Conservation (phyloP, 2,888 invertebrate genomes). For the Poecilus cupreus region DNA sequence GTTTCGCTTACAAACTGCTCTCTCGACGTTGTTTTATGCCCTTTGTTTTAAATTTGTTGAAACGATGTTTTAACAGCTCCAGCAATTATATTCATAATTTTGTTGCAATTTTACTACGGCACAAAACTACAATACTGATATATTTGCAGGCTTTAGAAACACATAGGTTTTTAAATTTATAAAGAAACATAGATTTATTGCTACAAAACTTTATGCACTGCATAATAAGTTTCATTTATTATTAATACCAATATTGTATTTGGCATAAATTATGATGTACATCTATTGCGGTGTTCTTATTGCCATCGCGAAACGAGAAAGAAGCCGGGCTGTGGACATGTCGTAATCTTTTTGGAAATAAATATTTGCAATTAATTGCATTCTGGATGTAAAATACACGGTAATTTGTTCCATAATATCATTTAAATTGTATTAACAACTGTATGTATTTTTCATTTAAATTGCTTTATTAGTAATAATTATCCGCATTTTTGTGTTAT, state of each 20-base stretch:
- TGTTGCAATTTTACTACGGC: too few relatives aligned
- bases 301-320: neutral
- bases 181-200: too few relatives aligned
- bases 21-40: conserved; percentile 30
- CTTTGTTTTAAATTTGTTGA: conserved; percentile 39
- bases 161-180: too few relatives aligned
- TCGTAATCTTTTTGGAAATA: conserved; percentile 36
- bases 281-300: too few relatives aligned
- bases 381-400: neutral
- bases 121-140: too few relatives aligned
- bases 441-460: conserved; percentile 48
- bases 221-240: too few relatives aligned
- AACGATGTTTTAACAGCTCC: conserved; percentile 32
- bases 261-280: too few relatives aligned
- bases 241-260: too few relatives aligned
- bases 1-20: conserved; percentile 44
- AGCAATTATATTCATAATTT: conserved; percentile 19
- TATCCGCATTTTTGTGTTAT: conserved; percentile 36
- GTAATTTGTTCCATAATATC: conserved; percentile 50
- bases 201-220: too few relatives aligned
- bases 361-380: conserved; percentile 51
- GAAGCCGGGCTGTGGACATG: neutral
- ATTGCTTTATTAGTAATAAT: conserved; percentile 57
- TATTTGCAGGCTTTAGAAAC: too few relatives aligned
- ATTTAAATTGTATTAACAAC: conserved; percentile 47